Evolutionary conservation across 2,888 invertebrate species (phyloP), one percentile per base, ranked within the genome.

Genomic region (Scrobipalpa costella): DNA sequence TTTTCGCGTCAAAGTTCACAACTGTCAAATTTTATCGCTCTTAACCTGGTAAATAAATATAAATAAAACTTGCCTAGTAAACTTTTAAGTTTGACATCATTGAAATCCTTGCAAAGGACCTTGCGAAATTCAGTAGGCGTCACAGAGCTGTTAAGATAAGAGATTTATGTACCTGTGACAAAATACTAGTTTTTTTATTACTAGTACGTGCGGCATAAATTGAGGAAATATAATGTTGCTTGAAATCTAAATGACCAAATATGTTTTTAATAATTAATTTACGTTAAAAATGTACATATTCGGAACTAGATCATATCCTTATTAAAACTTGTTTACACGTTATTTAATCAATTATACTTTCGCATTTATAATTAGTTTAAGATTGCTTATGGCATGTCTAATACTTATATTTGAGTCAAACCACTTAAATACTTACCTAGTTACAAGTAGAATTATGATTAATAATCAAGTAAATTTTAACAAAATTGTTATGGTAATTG

Each of bases 121-220:
- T 63, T 63, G 63, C 40, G 60, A 40, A 59, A 63, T 55, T 15
- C 40, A 44, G 63, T 63, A 33, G 59, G 52, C 40, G 44, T n/a
- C n/a, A n/a, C n/a, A n/a, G n/a, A n/a, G n/a, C n/a, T n/a, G n/a
- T n/a, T 15, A 8, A 13, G 15, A 59, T 57, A 63, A 36, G 8
- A n/a, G n/a, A n/a, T n/a, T n/a, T n/a, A n/a, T n/a, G n/a, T n/a
- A n/a, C n/a, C n/a, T 57, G 13, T 34, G n/a, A 55, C 15, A 55
- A 55, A 34, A 34, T 33, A n/a, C 5, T n/a, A 5, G 52, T 13
- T 27, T 52, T 27, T 52, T 17, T 40, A 5, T 17, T 11, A 3
- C 17, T 27, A n/a, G n/a, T 27, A 13, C 6, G 52, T 27, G 27
- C 9, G 13, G 13, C 8, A 17, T 17, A 52, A 52, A 52, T 52